Base-by-base conservation (phyloP, 2,888 invertebrate genomes). In the Dynastes hyllus region DNA sequence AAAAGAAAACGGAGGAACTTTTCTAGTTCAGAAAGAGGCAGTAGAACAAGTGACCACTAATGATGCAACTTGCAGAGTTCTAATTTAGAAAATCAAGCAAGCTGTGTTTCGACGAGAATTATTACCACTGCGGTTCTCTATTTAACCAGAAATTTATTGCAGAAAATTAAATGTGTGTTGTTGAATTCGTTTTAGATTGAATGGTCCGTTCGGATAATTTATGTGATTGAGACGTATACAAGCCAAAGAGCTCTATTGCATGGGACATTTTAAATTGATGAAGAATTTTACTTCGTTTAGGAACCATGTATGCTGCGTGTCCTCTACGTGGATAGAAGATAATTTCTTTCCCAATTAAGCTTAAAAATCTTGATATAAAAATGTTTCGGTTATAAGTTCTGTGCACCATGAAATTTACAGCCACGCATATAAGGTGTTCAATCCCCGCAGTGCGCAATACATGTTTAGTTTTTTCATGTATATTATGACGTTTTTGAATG, bases 41-140 rank as follows among this genome's bases (percentile, higher is more conserved):
- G 61, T 61, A 76, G 81, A 82, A 83, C 83, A 83, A 84, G 83
- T 82, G 83, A 84, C 84, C 84, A 76, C 83, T 84, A 84, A 84
- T 82, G 83, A 84, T 82, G 82, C 80, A 82, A 84, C 83, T 84
- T 83, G 82, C 81, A 79, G 83, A 84, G 82, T 84, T 83, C 83
- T 82, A 83, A 83, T 83, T 83, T 80, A 70, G 80, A 78, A 82
- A 82, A 83, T 83, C 82, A 82, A 82, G 82, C 80, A 80, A 79
- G 79, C 81, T 81, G 81, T 78, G 81, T 79, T 79, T 80, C 80
- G 78, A 78, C 78, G 82, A 83, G 82, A 83, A 82, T 83, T 83
- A 82, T 81, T 78, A 81, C 81, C 79, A 78, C 80, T 82, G 82
- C 81, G 82, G 82, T 83, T 82, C 82, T 83, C 83, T 82, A 83